phyloP scores from a whole-genome alignment of 2,113 vertebrate genomes.

The Atlantisia rogersi region DNA sequence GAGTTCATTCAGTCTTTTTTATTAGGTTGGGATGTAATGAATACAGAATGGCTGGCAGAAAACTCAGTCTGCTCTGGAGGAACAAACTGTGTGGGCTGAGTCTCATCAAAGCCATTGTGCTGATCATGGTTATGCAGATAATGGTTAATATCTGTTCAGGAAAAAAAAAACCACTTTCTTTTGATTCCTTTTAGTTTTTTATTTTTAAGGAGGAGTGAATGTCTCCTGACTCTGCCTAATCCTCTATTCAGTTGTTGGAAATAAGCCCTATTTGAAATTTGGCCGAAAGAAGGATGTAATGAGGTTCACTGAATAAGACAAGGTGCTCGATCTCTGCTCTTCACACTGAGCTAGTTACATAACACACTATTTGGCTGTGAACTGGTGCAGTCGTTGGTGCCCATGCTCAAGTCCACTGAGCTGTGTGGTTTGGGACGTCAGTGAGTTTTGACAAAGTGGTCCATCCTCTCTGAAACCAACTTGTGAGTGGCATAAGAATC shows the following conservation, averaged over 20 bases:
- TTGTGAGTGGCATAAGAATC: neutral
- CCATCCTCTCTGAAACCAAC: neutral
- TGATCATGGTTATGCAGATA: conserved; percentile 19
- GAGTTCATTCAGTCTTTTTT: neutral
- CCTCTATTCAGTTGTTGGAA: neutral
- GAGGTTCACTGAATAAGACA: neutral
- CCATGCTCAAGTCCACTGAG: neutral
- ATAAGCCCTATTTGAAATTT: neutral
- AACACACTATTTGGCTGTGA: neutral
- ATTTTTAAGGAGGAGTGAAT: neutral
- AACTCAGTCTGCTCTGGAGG: neutral
- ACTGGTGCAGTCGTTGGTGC: neutral
- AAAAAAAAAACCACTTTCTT: neutral
- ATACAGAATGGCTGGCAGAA: conserved; percentile 26
- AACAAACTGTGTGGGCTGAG: conserved; percentile 36
- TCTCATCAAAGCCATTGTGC: conserved; percentile 63
- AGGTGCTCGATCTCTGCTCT: neutral
- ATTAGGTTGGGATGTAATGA: neutral
- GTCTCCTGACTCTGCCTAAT: neutral
- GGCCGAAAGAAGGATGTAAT: neutral
- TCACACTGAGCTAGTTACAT: neutral
- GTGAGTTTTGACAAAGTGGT: neutral
- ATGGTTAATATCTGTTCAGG: neutral
- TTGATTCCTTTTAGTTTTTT: neutral
- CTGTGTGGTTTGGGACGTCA: neutral